Base-by-base conservation (phyloP, 2,797 vertebrate genomes). In the Amniataba percoides region DNA sequence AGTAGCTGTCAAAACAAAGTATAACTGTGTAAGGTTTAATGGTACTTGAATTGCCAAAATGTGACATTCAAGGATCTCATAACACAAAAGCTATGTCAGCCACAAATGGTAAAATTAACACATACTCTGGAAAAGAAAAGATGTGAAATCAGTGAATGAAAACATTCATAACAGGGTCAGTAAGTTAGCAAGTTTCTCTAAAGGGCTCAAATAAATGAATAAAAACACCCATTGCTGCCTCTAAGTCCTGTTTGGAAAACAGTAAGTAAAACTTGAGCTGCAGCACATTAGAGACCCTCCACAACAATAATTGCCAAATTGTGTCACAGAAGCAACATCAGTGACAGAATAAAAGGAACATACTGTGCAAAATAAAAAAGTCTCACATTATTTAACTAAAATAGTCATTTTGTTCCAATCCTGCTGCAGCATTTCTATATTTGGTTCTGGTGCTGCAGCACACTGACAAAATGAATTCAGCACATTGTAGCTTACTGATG, bases 201-300 rank as follows among this genome's bases (percentile, higher is more conserved):
- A 48, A 48, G 19, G 19, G 46, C 14, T 58, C 16, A 64, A 46
- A 51, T 9, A 51, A 10, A 64, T 71, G 52, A 21, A 45, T 49
- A 42, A 61, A 62, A 45, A 59, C 3, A 71, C n/a, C 57, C 2
- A 71, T 5, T 40, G 23, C 52, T 64, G 40, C 42, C 21, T 72
- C 68, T 18, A 57, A 12, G 25, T 52, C 39, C 11, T 69, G 34
- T 68, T 16, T 43, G 51, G 10, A 46, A 10, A 15, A 49, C 18
- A 36, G 25, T 42, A 19, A 74, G 60, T 59, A 52, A 13, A 15
- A 53, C 3, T 19, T 9, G 18, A 74, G 13, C 16, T 70, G 46
- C 59, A 43, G 39, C 53, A 36, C 21, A 15, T 10, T 9, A 53
- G 19, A 65, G 45, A 46, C n/a, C 40, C 23, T 27, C n/a, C 4